Base-by-base conservation (phyloP, 2,797 vertebrate genomes). In the Naso thynnoides region DNA sequence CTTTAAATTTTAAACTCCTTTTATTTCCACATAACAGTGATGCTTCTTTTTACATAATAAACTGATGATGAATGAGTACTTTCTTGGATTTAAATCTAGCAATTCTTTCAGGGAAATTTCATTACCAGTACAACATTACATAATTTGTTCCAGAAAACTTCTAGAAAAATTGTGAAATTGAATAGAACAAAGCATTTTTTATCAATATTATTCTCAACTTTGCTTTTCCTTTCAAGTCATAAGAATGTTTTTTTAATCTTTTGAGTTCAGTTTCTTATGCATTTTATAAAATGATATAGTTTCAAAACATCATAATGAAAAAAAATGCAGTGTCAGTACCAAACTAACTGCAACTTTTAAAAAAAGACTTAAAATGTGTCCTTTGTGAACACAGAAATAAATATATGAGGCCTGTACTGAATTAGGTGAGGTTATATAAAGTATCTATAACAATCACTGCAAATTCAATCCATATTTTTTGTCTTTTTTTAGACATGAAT, bases 1-100 rank as follows among this genome's bases (percentile, higher is more conserved):
- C 24, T 53, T 60, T 2, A 9, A n/a, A 59, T 56, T 59, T 66
- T 53, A 16, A 68, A 39, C 36, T 42, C 31, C 1, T 50, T 72
- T 67, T 62, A 33, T 33, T 36, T 59, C 69, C 15, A 15, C 26
- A 19, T 47, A 42, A 15, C 23, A 48, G 13, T 45, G 45, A 62
- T 11, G 4, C 38, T 75, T 50, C 27, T 48, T 65, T 61, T 58
- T 24, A 58, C 23, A 44, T 53, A 24, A 64, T 18, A 15, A 49
- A 24, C 19, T 2, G n/a, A 26, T 18, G 38, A 23, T 47, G 0
- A 1, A 41, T 53, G 2, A 3, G 21, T 53, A 31, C 27, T 55
- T 58, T 48, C 7, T 47, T 24, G 3, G 33, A 0, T 21, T 33
- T n/a, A 21, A 59, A 69, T n/a, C 2, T 2, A 41, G 16, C 5